Conservation (phyloP, 2,888 invertebrate genomes). For the Meandrusa payeni region DNA sequence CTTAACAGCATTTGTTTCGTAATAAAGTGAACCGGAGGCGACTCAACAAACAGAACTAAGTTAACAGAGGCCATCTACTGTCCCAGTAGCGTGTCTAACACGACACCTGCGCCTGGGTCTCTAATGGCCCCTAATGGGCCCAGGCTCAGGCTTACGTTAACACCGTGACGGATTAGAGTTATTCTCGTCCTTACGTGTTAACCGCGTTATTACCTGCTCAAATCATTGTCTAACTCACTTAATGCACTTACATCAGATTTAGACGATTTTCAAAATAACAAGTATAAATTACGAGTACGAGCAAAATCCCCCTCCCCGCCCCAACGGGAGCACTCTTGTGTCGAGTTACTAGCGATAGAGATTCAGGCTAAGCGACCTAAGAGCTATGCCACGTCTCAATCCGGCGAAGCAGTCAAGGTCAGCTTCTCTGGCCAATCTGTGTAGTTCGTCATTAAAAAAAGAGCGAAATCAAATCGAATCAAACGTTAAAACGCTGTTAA, state of each 20-base stretch:
- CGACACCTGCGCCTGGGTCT: constrained; percentile 57
- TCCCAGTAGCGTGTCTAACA: constrained; percentile 66
- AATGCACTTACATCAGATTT: not conserved
- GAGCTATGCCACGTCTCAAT: too few relatives aligned
- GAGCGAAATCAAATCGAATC: too few relatives aligned
- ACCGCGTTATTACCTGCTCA: constrained; percentile 21
- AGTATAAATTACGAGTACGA: too few relatives aligned
- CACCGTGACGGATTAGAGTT: constrained; percentile 48
- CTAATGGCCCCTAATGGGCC: constrained; percentile 49
- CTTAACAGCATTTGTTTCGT: constrained; percentile 25
- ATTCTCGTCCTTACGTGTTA: constrained; percentile 39
- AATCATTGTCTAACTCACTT: constrained; percentile 6
- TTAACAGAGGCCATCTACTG: constrained; percentile 36
- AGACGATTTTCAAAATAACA: too few relatives aligned
- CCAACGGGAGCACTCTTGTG: too few relatives aligned
- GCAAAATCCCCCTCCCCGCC: too few relatives aligned
- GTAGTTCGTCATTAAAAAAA: too few relatives aligned
- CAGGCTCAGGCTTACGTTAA: constrained; percentile 50
- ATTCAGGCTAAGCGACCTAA: too few relatives aligned
- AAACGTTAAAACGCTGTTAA: too few relatives aligned
- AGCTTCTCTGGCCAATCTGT: too few relatives aligned
- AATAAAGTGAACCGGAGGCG: constrained; percentile 30
- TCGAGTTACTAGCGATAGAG: too few relatives aligned
- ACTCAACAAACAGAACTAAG: constrained; percentile 26
- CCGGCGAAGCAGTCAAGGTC: too few relatives aligned